phyloP scores from a whole-genome alignment of 2,888 invertebrate genomes.

The Diarsia brunnea region DNA sequence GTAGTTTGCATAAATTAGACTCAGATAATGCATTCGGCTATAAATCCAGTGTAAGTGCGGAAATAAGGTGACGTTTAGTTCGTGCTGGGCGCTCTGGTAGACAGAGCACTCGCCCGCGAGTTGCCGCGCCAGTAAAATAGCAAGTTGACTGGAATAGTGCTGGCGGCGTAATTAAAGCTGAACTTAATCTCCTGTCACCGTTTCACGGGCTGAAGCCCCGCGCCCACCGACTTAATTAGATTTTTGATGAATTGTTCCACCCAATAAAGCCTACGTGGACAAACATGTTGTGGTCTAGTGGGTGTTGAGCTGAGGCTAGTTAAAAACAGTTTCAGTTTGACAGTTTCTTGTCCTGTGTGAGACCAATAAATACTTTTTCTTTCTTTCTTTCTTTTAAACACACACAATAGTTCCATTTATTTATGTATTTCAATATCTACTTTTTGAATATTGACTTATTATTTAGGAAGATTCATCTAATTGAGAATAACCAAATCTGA shows the following conservation, averaged over 20 bases:
- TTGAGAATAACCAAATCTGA: neutral
- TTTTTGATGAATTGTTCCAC: slow-evolving; percentile 83
- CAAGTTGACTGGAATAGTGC: slow-evolving; percentile 75
- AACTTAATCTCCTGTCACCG: slow-evolving; percentile 87
- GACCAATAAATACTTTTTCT: too few relatives aligned
- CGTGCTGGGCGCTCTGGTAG: slow-evolving; percentile 61
- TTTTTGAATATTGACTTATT: neutral
- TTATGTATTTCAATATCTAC: neutral
- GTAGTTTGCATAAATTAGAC: slow-evolving; percentile 57
- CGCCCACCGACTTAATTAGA: slow-evolving; percentile 80
- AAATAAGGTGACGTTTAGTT: slow-evolving; percentile 67
- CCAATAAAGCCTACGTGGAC: slow-evolving; percentile 54
- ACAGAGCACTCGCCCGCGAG: slow-evolving; percentile 49
- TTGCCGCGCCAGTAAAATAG: slow-evolving; percentile 70
- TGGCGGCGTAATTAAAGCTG: slow-evolving; percentile 84
- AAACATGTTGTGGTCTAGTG: slow-evolving; percentile 34
- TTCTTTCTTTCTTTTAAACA: too few relatives aligned
- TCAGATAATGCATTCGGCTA: slow-evolving; percentile 65
- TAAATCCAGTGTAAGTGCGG: slow-evolving; percentile 69
- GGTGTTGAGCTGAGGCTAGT: slow-evolving; percentile 11
- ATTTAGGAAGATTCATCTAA: neutral
- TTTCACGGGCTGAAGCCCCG: slow-evolving; percentile 74
- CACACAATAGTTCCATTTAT: neutral
- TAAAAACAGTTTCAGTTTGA: too few relatives aligned
- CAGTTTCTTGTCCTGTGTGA: too few relatives aligned